Conservation (phyloP, 1,140 invertebrate genomes). For the Dreissena polymorpha region DNA sequence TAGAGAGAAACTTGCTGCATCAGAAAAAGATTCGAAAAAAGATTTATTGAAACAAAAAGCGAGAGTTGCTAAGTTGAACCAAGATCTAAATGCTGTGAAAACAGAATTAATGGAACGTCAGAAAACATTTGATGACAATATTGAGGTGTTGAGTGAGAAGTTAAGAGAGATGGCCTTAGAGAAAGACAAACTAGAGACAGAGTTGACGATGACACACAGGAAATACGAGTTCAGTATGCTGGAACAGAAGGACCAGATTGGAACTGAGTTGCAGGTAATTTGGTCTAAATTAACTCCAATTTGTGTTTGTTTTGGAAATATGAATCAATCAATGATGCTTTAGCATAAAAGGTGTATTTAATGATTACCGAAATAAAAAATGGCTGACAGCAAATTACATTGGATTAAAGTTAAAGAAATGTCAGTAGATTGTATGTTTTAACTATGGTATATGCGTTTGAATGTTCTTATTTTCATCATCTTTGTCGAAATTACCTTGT, state of each 20-base stretch:
- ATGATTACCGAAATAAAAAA: not conserved
- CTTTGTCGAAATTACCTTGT: no score
- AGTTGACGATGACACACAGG: slow-evolving; percentile 69
- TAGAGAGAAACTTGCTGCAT: slow-evolving; percentile 60
- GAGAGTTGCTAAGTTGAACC: slow-evolving; percentile 62
- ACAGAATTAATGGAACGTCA: slow-evolving; percentile 75
- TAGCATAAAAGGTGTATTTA: not conserved
- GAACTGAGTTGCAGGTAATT: slow-evolving; percentile 72
- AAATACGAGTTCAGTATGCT: slow-evolving; percentile 72
- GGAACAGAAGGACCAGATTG: slow-evolving; percentile 72
- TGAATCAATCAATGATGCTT: no score
- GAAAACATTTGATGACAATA: slow-evolving; percentile 71
- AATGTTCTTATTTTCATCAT: no score
- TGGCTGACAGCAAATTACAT: not conserved
- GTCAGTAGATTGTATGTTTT: no score
- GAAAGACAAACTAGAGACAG: slow-evolving; percentile 71
- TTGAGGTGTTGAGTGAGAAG: slow-evolving; percentile 68
- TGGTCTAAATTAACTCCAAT: not conserved
- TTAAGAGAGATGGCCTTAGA: slow-evolving; percentile 66
- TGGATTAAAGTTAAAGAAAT: not conserved
- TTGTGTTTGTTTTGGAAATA: no score
- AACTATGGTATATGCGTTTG: no score
- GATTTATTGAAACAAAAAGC: slow-evolving; percentile 64
- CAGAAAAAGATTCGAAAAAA: slow-evolving; percentile 64
- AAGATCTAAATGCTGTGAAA: slow-evolving; percentile 71